Base-by-base conservation (phyloP, 2,797 vertebrate genomes). In the Sphaeramia orbicularis region DNA sequence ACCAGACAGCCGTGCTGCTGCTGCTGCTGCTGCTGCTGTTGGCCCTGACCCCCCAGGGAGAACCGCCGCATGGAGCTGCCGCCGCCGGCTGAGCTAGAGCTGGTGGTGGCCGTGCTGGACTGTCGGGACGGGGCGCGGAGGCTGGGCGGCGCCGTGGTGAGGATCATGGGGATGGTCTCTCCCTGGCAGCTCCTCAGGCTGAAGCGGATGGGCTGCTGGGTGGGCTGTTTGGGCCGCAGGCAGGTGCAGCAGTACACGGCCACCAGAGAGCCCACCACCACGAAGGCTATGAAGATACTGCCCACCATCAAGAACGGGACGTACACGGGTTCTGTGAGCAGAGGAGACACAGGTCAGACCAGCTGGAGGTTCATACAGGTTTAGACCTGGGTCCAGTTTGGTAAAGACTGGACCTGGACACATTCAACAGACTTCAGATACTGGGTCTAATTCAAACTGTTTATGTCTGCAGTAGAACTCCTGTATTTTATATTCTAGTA, bases 231-330 rank as follows among this genome's bases (percentile, higher is more conserved):
- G 59, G 98, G 98, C 66, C 96, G 92, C 71, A 99, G 89, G 77
- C 98, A 99, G 0, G 97, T 99, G 87, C 98, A 99, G 74, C 98
- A 99, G 79, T 99, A 99, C 65, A 99, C 92, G 0, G 98, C 98
- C 51, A 99, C 95, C 76, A 99, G 92, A 0, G 96, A 98, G 54
- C 96, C 98, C 41, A 99, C 93, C 13, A 99, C 94, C 40, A 99
- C 95, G 72, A 99, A 99, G n/a, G 98, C 95, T 1, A 99, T 91
- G 71, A 99, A 99, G 88, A 99, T 99, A 68, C 97, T 97, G 48
- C 97, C 98, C 19, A 99, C 98, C 80, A 99, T 96, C 62, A 99
- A 94, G 90, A 99, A 99, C 0, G 98, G 98, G 21, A 99, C 94
- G 13, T 99, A 99, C 86, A 99, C 91, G 0, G 98, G 98, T 84